phyloP scores from a whole-genome alignment of 2,797 vertebrate species.

The Clarias pachynema region DNA sequence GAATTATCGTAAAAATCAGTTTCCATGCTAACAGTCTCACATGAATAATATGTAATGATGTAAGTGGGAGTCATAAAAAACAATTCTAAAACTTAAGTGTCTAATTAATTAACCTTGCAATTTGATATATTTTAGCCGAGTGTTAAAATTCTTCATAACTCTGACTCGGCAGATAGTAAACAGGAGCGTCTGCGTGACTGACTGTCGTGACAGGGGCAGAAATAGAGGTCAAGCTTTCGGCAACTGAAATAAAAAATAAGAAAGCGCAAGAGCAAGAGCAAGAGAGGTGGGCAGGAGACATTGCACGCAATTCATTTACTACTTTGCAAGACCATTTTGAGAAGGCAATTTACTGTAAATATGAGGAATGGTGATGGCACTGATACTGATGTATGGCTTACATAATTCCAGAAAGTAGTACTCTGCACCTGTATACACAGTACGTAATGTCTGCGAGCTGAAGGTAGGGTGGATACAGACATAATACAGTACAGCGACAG shows the following conservation, averaged over 20 bases:
- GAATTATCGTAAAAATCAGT: not conserved
- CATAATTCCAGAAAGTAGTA: not conserved
- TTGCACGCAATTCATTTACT: not conserved
- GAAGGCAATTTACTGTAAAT: not conserved
- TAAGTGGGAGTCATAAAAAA: not conserved
- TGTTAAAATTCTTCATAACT: not conserved
- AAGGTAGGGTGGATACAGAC: not conserved
- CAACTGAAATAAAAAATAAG: not conserved
- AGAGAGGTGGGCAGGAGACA: not conserved
- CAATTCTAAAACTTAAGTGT: not conserved
- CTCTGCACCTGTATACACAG: not conserved
- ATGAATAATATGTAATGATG: not conserved
- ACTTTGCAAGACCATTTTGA: not conserved
- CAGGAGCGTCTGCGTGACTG: not conserved
- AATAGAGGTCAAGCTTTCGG: constrained; percentile 23
- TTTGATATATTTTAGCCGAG: not conserved
- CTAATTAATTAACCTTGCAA: not conserved
- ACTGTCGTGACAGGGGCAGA: constrained; percentile 31
- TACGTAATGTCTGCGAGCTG: not conserved
- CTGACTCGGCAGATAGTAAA: not conserved
- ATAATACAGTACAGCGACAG: constrained; percentile 8
- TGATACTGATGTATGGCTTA: not conserved
- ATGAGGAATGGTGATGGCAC: not conserved
- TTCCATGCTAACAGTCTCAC: not conserved
- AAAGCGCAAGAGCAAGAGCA: not conserved